Base-by-base conservation (phyloP, 2,888 invertebrate species). In the Criorhina ranunculi region DNA sequence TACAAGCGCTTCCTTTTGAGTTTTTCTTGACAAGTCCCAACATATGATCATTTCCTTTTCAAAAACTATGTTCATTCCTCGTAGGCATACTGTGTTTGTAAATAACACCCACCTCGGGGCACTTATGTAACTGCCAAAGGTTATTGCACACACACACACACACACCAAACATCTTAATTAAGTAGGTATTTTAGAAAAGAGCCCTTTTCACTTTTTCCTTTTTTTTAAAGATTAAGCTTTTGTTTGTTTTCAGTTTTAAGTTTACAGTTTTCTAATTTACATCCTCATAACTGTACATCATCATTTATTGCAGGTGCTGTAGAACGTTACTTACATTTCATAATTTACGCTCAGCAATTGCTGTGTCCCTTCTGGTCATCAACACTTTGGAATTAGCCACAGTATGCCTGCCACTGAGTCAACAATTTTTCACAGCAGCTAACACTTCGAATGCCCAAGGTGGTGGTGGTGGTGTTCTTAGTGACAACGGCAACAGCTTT, bases 301-400 rank as follows among this genome's bases (percentile, higher is more conserved):
- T 35, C n/a, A n/a, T 82, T 77, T 29, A 53, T 73, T 81, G 53
- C 89, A 91, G 91, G 86, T 88, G 89, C 87, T 89, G 90, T 88
- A 89, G 88, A 88, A 90, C 90, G 87, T 88, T 91, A 88, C 88
- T 91, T 82, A 89, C 89, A 87, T 91, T 91, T 88, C 91, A 92
- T 88, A 92, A 91, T 89, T 87, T 89, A 87, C 90, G 91, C 62
- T 90, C 91, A 64, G 89, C 89, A 75, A 86, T 89, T 75, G 89
- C 89, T 81, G 81, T 92, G 67, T 87, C 90, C 9, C 82, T 92
- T 70, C 86, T 92, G 86, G 88, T 90, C 78, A 87, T 90, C 86
- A 91, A 91, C 87, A 89, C 90, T 72, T 87, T 91, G 80, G 91
- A 92, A 86, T 77, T 92, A 83, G 90, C 89, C 62, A 88, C 89